phyloP scores from a whole-genome alignment of 2,888 invertebrate genomes.

The Chironomus riparius region DNA sequence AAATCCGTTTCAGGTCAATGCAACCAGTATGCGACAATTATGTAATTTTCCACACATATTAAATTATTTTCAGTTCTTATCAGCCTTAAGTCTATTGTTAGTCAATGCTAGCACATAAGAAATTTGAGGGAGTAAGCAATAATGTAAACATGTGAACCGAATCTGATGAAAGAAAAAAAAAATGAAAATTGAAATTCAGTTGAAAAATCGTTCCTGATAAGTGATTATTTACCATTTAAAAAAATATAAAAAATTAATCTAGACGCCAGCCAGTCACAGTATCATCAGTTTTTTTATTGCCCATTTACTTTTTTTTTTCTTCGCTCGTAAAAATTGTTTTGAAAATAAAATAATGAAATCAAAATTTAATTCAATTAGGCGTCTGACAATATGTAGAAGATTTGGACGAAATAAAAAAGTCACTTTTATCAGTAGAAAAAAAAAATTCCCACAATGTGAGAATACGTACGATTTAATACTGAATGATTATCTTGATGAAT shows the following conservation, averaged over 20 bases:
- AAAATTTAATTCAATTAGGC: slow-evolving; percentile 27
- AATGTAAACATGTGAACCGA: neutral
- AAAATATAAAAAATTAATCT: slow-evolving; percentile 11
- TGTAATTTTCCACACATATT: no score
- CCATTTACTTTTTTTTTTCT: neutral
- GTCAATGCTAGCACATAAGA: no score
- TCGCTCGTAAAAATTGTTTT: slow-evolving; percentile 26
- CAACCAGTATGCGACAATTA: no score
- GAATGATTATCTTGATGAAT: no score
- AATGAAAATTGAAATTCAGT: neutral
- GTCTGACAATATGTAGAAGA: neutral
- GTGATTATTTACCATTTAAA: slow-evolving; percentile 1
- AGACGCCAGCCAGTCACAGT: slow-evolving; percentile 24
- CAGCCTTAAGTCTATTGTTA: no score
- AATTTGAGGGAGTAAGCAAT: no score
- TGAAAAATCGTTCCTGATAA: neutral
- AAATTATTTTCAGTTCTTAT: no score
- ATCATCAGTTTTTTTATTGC: slow-evolving; percentile 20
- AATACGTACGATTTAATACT: no score
- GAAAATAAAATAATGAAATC: slow-evolving; percentile 27
- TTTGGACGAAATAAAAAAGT: neutral
- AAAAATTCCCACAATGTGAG: neutral
- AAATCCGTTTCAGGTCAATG: no score
- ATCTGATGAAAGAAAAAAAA: neutral
- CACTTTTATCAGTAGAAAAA: neutral